Conservation (phyloP, 1,140 invertebrate genomes). For the Polyergus mexicanus region DNA sequence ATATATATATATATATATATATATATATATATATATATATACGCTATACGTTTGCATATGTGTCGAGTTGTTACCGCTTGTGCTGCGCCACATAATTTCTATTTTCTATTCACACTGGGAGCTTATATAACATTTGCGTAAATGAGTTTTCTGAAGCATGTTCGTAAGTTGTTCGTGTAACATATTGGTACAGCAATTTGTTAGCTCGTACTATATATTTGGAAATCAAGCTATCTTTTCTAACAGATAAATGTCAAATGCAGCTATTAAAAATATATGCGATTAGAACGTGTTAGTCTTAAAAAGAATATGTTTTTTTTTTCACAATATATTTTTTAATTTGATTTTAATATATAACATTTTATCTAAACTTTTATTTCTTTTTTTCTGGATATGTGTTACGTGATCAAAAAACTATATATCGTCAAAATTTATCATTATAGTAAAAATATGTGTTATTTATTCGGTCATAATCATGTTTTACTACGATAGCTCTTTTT, state of each 20-base stretch:
- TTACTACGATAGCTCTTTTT: conserved; percentile 34
- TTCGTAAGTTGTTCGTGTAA: conserved; percentile 1
- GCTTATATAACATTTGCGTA: conserved; percentile 42
- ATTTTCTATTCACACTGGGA: conserved; percentile 44
- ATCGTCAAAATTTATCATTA: conserved; percentile 17
- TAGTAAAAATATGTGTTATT: conserved; percentile 9
- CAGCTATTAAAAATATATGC: background rate
- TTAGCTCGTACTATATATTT: background rate
- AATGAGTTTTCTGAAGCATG: conserved; percentile 29
- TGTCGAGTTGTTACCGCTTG: conserved; percentile 14
- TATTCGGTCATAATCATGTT: background rate
- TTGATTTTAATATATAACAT: conserved; percentile 10
- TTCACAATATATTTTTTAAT: background rate
- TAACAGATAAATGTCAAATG: background rate
- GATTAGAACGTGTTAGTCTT: background rate
- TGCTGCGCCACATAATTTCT: conserved; percentile 46
- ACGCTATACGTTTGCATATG: background rate
- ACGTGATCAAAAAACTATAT: background rate
- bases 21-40: too few species aligned
- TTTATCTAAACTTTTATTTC: background rate
- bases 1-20: too few species aligned
- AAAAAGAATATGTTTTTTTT: background rate
- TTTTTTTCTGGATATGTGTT: background rate
- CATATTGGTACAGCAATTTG: background rate
- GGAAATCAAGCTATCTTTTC: background rate